Evolutionary conservation across 2,888 invertebrate genomes (phyloP).

Genomic region (Rotaria socialis): DNA sequence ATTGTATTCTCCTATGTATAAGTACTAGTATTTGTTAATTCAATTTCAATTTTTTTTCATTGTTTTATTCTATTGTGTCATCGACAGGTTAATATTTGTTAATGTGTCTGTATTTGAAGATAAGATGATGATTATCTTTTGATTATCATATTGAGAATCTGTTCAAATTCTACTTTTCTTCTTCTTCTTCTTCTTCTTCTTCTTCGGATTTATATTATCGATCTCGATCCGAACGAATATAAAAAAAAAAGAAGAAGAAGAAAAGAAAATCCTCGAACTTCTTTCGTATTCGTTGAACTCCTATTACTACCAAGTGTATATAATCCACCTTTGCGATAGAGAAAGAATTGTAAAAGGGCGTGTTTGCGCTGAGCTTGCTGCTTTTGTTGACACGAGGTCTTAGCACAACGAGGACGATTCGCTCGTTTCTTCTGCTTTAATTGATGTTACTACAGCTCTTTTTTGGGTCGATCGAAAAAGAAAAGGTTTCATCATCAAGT

Average conservation of each 20-base stretch:
- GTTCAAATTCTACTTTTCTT: neutral
- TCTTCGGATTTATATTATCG: constrained; percentile 2
- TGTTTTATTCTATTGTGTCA: neutral
- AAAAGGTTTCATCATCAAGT: constrained; percentile 32
- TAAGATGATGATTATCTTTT: constrained; percentile 29
- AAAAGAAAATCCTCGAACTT: constrained; percentile 29
- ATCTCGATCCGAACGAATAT: neutral
- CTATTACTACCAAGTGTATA: constrained; percentile 26
- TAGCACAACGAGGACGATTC: constrained; percentile 27
- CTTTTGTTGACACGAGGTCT: constrained; percentile 33
- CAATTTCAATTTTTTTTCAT: neutral
- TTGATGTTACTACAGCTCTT: constrained; percentile 33
- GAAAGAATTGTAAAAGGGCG: constrained; percentile 36
- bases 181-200: neutral
- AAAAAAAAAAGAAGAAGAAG: neutral
- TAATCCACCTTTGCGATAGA: constrained; percentile 4
- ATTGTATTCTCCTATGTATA: neutral
- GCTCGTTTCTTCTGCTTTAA: constrained; percentile 29
- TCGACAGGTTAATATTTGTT: constrained; percentile 18
- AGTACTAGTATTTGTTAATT: neutral
- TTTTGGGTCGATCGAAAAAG: constrained; percentile 23
- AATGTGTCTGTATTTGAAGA: constrained; percentile 23
- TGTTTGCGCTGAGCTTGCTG: constrained; percentile 33
- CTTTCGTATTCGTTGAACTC: constrained; percentile 18
- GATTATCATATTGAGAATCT: constrained; percentile 26